These are phyloP conservation scores for Typhlichthys subterraneus DNA, from an alignment of 2,797 vertebrate genomes.

Conservation along the genomic window DNA sequence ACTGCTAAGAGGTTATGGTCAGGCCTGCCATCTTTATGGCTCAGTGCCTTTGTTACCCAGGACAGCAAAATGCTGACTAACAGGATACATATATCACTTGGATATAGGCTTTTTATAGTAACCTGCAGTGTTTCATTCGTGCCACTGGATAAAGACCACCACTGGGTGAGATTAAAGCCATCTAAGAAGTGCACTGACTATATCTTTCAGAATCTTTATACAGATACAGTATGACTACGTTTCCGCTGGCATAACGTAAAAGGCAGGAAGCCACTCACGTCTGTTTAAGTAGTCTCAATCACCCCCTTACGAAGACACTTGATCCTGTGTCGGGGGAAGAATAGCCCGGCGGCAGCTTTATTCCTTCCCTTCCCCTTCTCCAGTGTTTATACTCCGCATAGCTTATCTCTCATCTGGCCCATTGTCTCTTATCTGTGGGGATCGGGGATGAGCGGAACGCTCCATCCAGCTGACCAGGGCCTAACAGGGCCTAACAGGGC, in stretches of 20 bases:
- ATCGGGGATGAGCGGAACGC: slow-evolving; percentile 56
- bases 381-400: slow-evolving; percentile 51
- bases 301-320: slow-evolving; percentile 5
- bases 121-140: no score
- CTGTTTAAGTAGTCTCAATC: neutral
- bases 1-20: slow-evolving; percentile 9
- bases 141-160: no score
- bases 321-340: slow-evolving; percentile 12
- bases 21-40: slow-evolving; percentile 5
- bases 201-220: neutral
- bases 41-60: neutral
- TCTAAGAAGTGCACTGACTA: no score
- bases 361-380: slow-evolving; percentile 19
- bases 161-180: no score
- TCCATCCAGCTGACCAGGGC: slow-evolving; percentile 31
- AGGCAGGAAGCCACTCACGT: neutral
- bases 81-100: neutral
- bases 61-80: slow-evolving; percentile 4
- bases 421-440: slow-evolving; percentile 71
- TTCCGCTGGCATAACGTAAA: neutral
- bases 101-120: no score
- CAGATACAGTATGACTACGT: neutral
- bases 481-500: slow-evolving; percentile 31
- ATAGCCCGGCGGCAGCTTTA: slow-evolving; percentile 42
- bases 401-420: slow-evolving; percentile 74